phyloP scores from a whole-genome alignment of 2,113 vertebrate genomes.

The Macroglossus sobrinus region DNA sequence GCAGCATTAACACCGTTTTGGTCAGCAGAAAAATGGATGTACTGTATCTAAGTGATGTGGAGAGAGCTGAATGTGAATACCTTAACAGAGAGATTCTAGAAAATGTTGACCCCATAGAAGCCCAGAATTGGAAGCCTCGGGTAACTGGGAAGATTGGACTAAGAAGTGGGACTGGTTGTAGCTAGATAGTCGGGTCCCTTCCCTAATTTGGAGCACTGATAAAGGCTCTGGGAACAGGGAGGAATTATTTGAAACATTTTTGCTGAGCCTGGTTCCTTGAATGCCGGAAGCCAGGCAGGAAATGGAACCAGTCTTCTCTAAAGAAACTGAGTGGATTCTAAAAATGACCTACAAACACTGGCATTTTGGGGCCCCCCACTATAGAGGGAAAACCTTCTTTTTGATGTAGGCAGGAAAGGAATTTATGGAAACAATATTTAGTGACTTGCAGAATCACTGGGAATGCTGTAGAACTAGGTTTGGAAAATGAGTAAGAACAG shows the following conservation, averaged over 20 bases:
- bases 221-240: background rate
- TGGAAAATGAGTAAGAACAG: background rate
- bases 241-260: background rate
- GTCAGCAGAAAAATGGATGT: background rate
- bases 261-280: background rate
- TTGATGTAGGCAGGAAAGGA: background rate
- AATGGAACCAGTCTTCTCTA: background rate
- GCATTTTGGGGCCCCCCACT: background rate
- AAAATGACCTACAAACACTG: background rate
- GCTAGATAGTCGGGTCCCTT: background rate
- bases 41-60: background rate
- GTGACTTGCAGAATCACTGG: background rate
- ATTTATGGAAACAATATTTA: background rate
- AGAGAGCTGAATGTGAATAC: background rate
- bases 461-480: background rate
- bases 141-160: background rate
- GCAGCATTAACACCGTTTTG: background rate
- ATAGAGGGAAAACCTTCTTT: background rate
- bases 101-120: fast-evolving
- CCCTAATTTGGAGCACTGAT: background rate
- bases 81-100: background rate
- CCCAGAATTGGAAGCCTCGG: background rate
- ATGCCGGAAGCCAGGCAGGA: background rate
- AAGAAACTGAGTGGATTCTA: background rate
- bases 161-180: background rate